Conservation (phyloP, 2,797 vertebrate genomes). For the Leuciscus waleckii region DNA sequence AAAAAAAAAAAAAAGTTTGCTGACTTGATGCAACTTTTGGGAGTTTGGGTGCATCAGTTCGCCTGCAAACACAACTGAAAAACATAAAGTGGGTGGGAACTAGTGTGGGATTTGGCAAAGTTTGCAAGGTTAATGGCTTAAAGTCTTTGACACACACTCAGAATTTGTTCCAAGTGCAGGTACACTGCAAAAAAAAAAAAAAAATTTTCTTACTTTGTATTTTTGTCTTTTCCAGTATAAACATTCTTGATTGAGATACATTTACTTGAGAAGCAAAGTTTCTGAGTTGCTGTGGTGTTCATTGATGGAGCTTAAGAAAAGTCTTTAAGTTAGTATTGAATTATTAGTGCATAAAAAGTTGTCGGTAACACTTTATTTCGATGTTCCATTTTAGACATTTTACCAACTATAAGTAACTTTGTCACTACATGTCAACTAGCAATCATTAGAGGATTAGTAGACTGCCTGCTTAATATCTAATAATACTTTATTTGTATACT, state of each 20-base stretch:
- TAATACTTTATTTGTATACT: background rate
- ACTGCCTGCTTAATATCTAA: no score
- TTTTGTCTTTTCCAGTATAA: no score
- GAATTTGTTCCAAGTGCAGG: background rate
- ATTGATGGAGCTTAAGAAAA: background rate
- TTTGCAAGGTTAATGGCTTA: background rate
- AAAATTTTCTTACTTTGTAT: no score
- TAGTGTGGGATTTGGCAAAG: background rate
- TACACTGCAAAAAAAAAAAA: background rate
- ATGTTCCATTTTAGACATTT: background rate
- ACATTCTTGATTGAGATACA: no score
- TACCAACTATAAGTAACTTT: background rate
- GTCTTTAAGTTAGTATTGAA: background rate
- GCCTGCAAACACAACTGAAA: background rate
- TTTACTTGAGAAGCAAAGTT: background rate
- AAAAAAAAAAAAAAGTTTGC: background rate
- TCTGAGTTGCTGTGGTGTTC: background rate
- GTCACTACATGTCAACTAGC: no score
- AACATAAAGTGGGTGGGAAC: background rate
- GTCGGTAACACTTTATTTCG: background rate
- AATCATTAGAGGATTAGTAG: no score
- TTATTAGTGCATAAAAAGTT: no score
- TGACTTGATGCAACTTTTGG: background rate
- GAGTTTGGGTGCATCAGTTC: background rate
- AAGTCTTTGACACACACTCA: background rate